Percentiles rank a stretch among this genome's conserved stretches.
phyloP scores from a whole-genome alignment of 1,140 invertebrate species.

The Charaxes varanes region DNA sequence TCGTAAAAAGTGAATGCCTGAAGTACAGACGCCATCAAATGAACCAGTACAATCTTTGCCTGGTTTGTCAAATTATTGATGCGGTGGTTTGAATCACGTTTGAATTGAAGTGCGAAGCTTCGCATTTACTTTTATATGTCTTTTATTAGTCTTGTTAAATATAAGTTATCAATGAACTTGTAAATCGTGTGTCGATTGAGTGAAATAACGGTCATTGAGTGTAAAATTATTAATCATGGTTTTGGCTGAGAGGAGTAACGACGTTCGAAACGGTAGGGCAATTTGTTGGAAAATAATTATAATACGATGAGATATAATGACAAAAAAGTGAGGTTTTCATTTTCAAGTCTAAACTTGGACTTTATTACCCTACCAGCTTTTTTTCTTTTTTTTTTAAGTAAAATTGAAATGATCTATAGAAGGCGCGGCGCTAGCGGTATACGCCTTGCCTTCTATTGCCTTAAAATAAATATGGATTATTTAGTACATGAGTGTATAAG shows the following conservation, averaged over 20 bases:
- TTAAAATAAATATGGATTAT: no score
- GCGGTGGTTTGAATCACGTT: slow-evolving; percentile 73
- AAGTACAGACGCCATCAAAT: slow-evolving; percentile 58
- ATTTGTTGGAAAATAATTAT: no score
- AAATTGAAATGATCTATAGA: no score
- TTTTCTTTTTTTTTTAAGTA: no score
- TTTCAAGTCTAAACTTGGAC: no score
- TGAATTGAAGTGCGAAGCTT: slow-evolving; percentile 67
- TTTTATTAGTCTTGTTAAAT: slow-evolving; percentile 28
- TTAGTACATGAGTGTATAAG: no score
- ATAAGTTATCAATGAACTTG: slow-evolving; percentile 35
- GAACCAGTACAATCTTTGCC: slow-evolving; percentile 30
- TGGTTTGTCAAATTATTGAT: slow-evolving; percentile 71
- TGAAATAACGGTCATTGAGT: slow-evolving; percentile 24
- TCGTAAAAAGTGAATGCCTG: slow-evolving; percentile 50
- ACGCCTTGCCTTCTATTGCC: no score
- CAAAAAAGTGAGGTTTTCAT: no score
- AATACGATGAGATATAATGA: no score
- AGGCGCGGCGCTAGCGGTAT: no score
- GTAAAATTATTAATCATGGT: slow-evolving; percentile 79
- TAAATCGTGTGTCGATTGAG: slow-evolving; percentile 28
- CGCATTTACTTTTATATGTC: slow-evolving; percentile 39
- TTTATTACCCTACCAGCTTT: no score
- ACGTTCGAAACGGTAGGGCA: no score
- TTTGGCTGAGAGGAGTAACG: slow-evolving; percentile 87